Percentiles rank a stretch among this genome's conserved stretches.
phyloP scores from a whole-genome alignment of 2,888 invertebrate genomes.

The Salpingus planirostris region DNA sequence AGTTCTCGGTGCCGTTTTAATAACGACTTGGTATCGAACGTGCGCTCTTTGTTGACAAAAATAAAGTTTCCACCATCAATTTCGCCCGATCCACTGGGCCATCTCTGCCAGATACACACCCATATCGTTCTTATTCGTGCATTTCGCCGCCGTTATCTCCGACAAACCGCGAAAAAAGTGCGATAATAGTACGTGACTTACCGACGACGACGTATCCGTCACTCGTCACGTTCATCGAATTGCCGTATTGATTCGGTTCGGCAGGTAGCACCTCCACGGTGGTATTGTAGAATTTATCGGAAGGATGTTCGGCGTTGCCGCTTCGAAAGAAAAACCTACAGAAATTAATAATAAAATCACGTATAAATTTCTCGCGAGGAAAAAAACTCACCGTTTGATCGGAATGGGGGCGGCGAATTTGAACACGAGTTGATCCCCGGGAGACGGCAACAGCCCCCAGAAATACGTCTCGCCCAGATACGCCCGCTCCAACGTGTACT shows the following conservation, averaged over 20 bases:
- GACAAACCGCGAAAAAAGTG: too few relatives aligned
- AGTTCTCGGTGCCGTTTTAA: too few relatives aligned
- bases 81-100: too few relatives aligned
- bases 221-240: slow-evolving; percentile 51
- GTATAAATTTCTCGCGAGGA: too few relatives aligned
- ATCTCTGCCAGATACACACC: too few relatives aligned
- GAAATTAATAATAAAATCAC: slow-evolving; percentile 20
- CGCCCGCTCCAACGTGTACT: slow-evolving; percentile 68
- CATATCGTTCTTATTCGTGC: too few relatives aligned
- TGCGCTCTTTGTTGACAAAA: too few relatives aligned
- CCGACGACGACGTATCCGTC: slow-evolving; percentile 65
- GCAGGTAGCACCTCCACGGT: slow-evolving; percentile 70
- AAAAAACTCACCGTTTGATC: slow-evolving; percentile 55
- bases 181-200: slow-evolving; percentile 34
- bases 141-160: too few relatives aligned
- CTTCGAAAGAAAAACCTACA: slow-evolving; percentile 75
- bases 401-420: slow-evolving; percentile 64
- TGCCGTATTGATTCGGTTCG: slow-evolving; percentile 39
- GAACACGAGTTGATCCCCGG: slow-evolving; percentile 72
- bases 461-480: slow-evolving; percentile 84
- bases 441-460: slow-evolving; percentile 82
- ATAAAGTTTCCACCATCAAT: too few relatives aligned
- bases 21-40: too few relatives aligned
- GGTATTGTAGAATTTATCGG: slow-evolving; percentile 81
- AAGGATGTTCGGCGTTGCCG: slow-evolving; percentile 82